Percentiles rank a stretch among this genome's conserved stretches.
Conservation (phyloP, 2,888 invertebrate genomes). For the Rhingia rostrata region DNA sequence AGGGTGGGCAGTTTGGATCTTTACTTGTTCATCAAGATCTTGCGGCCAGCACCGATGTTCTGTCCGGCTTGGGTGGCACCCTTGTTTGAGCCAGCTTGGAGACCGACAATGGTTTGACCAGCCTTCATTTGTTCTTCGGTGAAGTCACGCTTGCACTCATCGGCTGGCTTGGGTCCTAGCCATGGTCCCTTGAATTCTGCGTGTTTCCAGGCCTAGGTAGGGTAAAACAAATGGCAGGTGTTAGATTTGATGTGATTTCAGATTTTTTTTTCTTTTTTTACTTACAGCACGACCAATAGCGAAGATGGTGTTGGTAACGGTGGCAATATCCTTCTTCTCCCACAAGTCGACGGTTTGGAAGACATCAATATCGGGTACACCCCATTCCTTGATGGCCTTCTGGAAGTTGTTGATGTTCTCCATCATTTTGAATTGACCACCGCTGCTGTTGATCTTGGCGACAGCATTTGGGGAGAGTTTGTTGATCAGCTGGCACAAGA, state of each 20-base stretch:
- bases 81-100: slow-evolving; percentile 98
- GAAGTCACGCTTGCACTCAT: slow-evolving; percentile 97
- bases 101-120: slow-evolving; percentile 94
- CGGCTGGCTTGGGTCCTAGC: slow-evolving; percentile 96
- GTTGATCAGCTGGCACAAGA: slow-evolving; percentile 97
- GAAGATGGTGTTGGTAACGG: slow-evolving; percentile 92
- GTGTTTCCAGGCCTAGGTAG: slow-evolving; percentile 91
- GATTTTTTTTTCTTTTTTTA: slow-evolving; percentile 37
- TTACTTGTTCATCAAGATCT: slow-evolving; percentile 96
- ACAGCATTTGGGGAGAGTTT: slow-evolving; percentile 94
- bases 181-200: slow-evolving; percentile 93
- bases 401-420: slow-evolving; percentile 98
- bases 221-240: slow-evolving; percentile 13
- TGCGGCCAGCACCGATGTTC: slow-evolving; percentile 94
- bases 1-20: slow-evolving; percentile 28
- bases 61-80: slow-evolving; percentile 96
- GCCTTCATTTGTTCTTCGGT: slow-evolving; percentile 94
- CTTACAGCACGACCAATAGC: slow-evolving; percentile 92
- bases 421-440: slow-evolving; percentile 99
- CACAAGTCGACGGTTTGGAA: slow-evolving; percentile 99
- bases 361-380: slow-evolving; percentile 94
- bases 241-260: not conserved
- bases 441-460: slow-evolving; percentile 94
- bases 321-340: slow-evolving; percentile 95
- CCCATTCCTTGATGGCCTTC: slow-evolving; percentile 92